These are phyloP conservation scores for Rhagoletis zephyria DNA, from an alignment of 1,140 invertebrate genomes.

Conservation along the genomic window DNA sequence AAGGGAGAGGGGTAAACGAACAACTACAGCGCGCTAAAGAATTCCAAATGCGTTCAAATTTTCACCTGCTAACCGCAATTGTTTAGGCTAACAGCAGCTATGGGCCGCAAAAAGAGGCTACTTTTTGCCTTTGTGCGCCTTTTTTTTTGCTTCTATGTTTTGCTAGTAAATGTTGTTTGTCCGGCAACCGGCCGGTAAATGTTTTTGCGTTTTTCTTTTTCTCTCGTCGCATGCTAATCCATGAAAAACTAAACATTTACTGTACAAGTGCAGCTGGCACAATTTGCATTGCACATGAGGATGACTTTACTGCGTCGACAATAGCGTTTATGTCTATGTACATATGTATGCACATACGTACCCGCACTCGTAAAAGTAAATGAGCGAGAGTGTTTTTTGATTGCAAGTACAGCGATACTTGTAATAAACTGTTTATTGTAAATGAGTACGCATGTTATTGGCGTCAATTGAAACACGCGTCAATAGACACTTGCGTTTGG, in stretches of 20 bases:
- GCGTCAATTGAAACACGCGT: no score
- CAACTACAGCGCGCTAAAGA: background rate
- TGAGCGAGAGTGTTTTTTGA: no score
- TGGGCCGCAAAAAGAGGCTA: no score
- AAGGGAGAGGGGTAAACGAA: background rate
- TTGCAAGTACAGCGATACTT: no score
- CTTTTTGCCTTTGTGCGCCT: no score
- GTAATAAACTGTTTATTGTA: no score
- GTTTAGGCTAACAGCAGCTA: background rate
- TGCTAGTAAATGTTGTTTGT: conserved; percentile 2
- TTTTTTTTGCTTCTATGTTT: no score
- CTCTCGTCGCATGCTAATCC: background rate
- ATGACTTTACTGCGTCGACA: background rate
- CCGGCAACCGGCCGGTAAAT: background rate
- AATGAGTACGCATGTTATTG: no score
- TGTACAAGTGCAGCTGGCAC: background rate
- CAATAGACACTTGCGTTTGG: no score
- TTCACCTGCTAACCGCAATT: conserved; percentile 30
- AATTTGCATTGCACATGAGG: background rate
- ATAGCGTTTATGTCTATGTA: background rate
- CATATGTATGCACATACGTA: no score
- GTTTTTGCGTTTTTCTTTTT: background rate
- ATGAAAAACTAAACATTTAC: conserved; percentile 30
- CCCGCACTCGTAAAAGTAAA: no score
- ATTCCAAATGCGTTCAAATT: background rate